Evolutionary conservation across 2,113 vertebrate species (phyloP), one percentile per base, ranked within the genome.

Genomic region (Anguilla rostrata): DNA sequence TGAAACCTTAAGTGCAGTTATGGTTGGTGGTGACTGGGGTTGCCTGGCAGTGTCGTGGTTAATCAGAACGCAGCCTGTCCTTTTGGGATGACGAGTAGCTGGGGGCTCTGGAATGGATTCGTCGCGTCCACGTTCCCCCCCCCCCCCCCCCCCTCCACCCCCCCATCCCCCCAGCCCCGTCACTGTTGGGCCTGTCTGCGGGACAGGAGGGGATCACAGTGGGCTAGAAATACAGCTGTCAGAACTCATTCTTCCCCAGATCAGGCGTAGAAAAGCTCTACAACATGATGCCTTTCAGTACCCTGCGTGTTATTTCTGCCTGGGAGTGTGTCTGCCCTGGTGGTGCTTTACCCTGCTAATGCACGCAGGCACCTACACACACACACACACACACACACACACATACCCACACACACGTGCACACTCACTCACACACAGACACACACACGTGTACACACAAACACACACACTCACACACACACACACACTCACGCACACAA

Each of bases 201-300:
- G 53, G 75, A 56, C 83, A 85, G 75, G 18, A 11, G 86, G 86
- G 89, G 88, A 87, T 91, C 91, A 87, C 18, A 43, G 80, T 87
- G 88, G 81, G 91, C 66, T 86, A 84, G 84, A 90, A 90, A 90
- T 88, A 90, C 86, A 75, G 88, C 78, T 87, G 87, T 92, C 87
- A 71, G 78, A 84, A 83, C 88, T 93, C 89, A 88, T 82, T 92
- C 86, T 87, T 88, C 83, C 84, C 84, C 81, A 80, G 84, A 88
- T 87, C 43, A 90, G 89, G 86, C 91, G 86, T 90, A 91, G 85
- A 83, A 86, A 87, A 89, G 87, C 84, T 82, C 49, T 86, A 86
- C 4, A 20, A 88, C 63, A 82, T 93, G 91, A 93, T 91, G 85
- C 90, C 91, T 78, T 92, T 84, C 93, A 94, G 94, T 94, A 83